Evolutionary conservation across 2,113 vertebrate species (phyloP), one percentile per base, ranked within the genome.

Genomic region (Anser brachyrhynchus): DNA sequence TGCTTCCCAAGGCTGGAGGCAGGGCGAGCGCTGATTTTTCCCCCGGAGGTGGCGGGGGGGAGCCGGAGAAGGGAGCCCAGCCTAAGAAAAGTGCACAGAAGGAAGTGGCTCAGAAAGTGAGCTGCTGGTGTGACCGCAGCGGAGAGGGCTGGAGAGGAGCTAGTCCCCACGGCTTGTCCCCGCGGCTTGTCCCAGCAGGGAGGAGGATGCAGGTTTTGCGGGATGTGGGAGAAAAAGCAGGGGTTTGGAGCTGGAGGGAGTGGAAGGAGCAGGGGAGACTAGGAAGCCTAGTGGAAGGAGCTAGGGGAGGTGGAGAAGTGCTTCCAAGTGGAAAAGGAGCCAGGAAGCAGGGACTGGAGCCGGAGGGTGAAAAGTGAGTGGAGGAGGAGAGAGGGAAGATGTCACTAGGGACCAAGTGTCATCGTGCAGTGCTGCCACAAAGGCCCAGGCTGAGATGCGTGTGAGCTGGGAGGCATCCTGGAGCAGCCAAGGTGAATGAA

Each of bases 81-180:
- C 79, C 76, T 86, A 66, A 91, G 92, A 43, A 94, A 93, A 88
- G 78, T 90, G 67, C 84, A 74, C 72, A 61, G 96, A 94, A 97
- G 96, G 96, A 97, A 97, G 92, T 93, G 95, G 92, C 74, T 92
- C 4, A 3, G 52, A 91, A 61, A 92, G 69, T 11, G 22, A 4
- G 8, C 13, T 21, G 54, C 92, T 87, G 72, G 11, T 92, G 92
- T 2, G 2, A 57, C 65, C 1, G 0, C 0, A 0, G 65, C 74
- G 65, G 59, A 87, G 90, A 91, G 66, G 39, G 33, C 75, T 4
- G 16, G 70, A 77, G 87, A 55, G 58, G 35, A 61, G 67, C 37
- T 44, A 22, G 41, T 76, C 52, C 66, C 51, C 69, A 4, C 14
- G 41, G 77, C n/a, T 52, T 69, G 35, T 81, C 67, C 51, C 51